Conservation (phyloP, 2,113 vertebrate genomes). For the Naja naja region DNA sequence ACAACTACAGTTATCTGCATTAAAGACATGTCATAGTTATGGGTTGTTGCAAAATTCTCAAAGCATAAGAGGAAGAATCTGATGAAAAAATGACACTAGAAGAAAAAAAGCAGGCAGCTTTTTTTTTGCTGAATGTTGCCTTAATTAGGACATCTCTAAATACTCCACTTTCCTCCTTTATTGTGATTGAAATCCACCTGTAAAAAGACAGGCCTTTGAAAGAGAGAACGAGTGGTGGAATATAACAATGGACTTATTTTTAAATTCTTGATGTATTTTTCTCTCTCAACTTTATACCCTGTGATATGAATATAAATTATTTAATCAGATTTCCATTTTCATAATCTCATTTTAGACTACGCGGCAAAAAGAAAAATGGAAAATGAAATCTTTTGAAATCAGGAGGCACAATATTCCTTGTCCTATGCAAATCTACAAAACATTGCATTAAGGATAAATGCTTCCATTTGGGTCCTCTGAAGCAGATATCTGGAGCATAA, state of each 20-base stretch:
- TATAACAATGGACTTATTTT: constrained; percentile 19
- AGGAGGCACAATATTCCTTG: background rate
- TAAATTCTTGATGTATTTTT: background rate
- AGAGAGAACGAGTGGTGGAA: background rate
- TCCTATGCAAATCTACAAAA: background rate
- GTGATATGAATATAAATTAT: constrained; percentile 15
- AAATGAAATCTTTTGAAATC: background rate
- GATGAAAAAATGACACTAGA: background rate
- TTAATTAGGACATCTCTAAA: constrained; percentile 17
- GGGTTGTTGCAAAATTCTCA: background rate
- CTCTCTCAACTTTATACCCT: background rate
- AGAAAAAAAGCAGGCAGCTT: background rate
- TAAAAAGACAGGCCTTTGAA: background rate
- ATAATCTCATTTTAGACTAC: background rate
- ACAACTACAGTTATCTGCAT: background rate
- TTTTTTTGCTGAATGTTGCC: background rate
- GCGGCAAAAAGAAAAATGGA: background rate
- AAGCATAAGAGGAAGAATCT: background rate
- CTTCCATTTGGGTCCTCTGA: too few species aligned
- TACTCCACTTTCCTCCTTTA: background rate
- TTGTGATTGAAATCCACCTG: background rate
- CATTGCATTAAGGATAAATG: background rate
- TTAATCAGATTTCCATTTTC: background rate
- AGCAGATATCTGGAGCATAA: background rate
- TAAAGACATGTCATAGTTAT: background rate